Evolutionary conservation across 2,113 vertebrate genomes (phyloP).

Genomic region (Lanius ludovicianus): DNA sequence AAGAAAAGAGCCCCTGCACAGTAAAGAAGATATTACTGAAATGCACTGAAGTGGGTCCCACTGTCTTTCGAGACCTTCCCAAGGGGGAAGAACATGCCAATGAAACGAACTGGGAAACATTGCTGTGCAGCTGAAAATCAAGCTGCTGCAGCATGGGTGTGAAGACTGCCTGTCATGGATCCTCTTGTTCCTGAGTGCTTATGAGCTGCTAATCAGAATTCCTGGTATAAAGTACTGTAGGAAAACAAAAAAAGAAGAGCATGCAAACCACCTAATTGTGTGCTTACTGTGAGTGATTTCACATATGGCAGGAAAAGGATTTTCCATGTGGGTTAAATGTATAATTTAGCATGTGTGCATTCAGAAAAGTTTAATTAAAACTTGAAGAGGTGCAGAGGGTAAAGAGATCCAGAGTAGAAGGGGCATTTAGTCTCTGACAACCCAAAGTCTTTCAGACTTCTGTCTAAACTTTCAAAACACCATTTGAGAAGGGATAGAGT

Average conservation of each 20-base stretch:
- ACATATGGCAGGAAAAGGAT: not conserved
- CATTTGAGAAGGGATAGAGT: not conserved
- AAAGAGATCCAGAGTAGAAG: not conserved
- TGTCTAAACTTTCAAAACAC: not conserved
- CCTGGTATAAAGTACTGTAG: not conserved
- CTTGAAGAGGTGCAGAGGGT: not conserved
- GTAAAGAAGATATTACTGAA: not conserved
- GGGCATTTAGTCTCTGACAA: not conserved
- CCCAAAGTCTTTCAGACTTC: not conserved
- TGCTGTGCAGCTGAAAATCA: not conserved
- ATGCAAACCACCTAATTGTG: not conserved
- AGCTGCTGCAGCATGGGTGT: not conserved
- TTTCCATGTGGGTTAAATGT: not conserved
- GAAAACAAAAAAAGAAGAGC: not conserved
- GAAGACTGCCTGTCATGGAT: not conserved
- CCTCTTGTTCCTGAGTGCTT: not conserved
- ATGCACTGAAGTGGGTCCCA: not conserved
- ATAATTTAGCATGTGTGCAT: not conserved
- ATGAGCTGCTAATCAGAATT: not conserved
- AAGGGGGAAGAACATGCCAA: rapidly evolving
- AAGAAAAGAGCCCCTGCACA: rapidly evolving
- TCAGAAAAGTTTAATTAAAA: not conserved
- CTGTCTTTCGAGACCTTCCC: not conserved
- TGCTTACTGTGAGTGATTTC: not conserved
- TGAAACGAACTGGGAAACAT: not conserved